These are phyloP conservation scores for Dicaeum eximium DNA, from an alignment of 2,113 vertebrate species.

Conservation along the genomic window DNA sequence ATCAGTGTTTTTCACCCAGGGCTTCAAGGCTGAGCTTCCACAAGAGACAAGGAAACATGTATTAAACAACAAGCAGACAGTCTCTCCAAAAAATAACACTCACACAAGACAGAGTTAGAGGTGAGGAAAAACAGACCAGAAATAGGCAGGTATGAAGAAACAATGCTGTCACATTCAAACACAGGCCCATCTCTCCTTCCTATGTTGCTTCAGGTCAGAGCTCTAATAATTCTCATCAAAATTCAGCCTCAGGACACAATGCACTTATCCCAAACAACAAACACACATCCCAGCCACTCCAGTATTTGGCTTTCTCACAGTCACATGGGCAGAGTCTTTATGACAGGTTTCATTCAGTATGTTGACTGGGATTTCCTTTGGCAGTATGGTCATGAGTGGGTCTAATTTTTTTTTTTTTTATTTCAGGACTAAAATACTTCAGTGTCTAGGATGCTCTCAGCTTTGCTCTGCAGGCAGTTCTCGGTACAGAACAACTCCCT, in stretches of 20 bases:
- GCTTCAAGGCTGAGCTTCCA: conserved; percentile 11
- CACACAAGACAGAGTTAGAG: conserved; percentile 44
- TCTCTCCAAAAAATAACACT: conserved; percentile 36
- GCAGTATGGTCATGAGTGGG: conserved; percentile 45
- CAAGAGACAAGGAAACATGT: background rate
- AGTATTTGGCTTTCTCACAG: conserved; percentile 15
- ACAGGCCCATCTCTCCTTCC: background rate
- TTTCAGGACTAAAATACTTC: conserved; percentile 44
- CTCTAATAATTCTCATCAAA: background rate
- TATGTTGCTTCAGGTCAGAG: background rate
- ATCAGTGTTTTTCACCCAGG: background rate
- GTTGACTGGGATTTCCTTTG: conserved; percentile 48
- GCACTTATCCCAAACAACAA: conserved; percentile 9
- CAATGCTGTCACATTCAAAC: conserved; percentile 31
- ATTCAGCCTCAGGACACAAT: background rate
- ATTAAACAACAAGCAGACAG: conserved; percentile 15
- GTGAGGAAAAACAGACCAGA: conserved; percentile 37
- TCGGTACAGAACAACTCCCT: conserved; percentile 35
- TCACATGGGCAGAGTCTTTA: background rate
- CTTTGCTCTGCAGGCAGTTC: conserved; percentile 17
- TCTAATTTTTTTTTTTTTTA: background rate
- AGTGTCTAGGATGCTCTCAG: background rate
- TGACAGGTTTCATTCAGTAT: background rate
- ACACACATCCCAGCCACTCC: background rate
- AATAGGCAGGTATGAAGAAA: conserved; percentile 4